These are phyloP conservation scores for Xylocampa areola DNA, from an alignment of 2,888 invertebrate species.

Conservation along the genomic window DNA sequence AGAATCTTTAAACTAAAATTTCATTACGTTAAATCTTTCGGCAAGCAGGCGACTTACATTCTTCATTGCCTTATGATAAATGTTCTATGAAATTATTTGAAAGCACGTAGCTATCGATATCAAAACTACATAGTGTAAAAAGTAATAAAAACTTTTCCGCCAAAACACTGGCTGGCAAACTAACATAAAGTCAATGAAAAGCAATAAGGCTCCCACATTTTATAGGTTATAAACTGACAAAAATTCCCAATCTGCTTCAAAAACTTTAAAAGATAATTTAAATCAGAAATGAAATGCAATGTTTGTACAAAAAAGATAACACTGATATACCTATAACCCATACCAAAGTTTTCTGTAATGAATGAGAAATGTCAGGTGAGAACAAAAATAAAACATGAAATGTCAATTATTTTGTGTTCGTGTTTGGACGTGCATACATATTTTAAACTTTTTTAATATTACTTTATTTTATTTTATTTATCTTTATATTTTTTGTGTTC, in stretches of 20 bases:
- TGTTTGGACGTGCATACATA: neutral
- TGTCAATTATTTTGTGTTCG: constrained; percentile 14
- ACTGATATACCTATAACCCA: constrained; percentile 50
- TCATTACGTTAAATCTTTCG: no score
- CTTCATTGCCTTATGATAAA: no score
- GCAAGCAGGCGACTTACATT: no score
- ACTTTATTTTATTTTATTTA: neutral
- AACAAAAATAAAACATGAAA: constrained; percentile 18
- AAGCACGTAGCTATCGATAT: neutral
- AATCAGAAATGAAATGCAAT: constrained; percentile 74
- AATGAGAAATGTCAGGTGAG: constrained; percentile 80
- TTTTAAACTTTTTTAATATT: constrained; percentile 7
- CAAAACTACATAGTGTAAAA: constrained; percentile 5
- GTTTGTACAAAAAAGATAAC: constrained; percentile 61
- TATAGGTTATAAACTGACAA: constrained; percentile 71
- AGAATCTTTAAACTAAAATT: neutral
- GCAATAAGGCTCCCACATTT: constrained; percentile 49
- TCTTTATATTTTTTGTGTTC: constrained; percentile 32
- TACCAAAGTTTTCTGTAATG: constrained; percentile 70
- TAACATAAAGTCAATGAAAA: constrained; percentile 24
- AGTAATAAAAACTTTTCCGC: constrained; percentile 27
- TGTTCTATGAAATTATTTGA: neutral
- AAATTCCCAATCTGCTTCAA: constrained; percentile 68
- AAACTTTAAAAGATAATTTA: constrained; percentile 63
- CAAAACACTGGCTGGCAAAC: constrained; percentile 31